Base-by-base conservation (phyloP, 1,140 invertebrate genomes). In the Drosophila subobscura region DNA sequence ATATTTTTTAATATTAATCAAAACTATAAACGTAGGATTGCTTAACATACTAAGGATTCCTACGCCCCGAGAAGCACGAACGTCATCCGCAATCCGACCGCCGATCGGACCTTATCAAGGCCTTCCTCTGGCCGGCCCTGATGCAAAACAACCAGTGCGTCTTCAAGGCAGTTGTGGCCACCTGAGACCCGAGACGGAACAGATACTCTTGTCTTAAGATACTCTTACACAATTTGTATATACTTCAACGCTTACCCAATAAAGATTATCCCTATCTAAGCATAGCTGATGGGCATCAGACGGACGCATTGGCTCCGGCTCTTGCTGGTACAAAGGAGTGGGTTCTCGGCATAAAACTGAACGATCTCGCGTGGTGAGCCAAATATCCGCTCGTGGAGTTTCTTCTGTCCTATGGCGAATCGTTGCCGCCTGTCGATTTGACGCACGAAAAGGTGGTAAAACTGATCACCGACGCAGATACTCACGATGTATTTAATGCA, bases 71-170 rank as follows among this genome's bases (percentile, higher is more conserved):
- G 54, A 93, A 93, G 64, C 94, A 95, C 85, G 93, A 94, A 14
- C 91, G 94, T 3, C 93, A 93, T 83, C 92, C 93, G 37, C 89
- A 92, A 6, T 92, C 93, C 4, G 93, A 94, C 72, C 89, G 93
- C 4, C 92, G 93, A 65, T 94, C 93, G 5, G 93, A 94, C 79
- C 92, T 93, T 8, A 94, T 95, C 67, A 93, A 93, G 65, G 92
- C 93, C 4, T 95, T 94, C 79, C 92, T 95, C 10, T 95, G 94
- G 94, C 94, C 94, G 10, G 94, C 94, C 7, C 91, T 95, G 29
- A 92, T 94, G 91, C 92, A 93, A 71, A 93, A 93, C 23, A 92
- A 92, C 63, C 92, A 91, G 45, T 94, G 93, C 72, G 93, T 94
- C 58, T 94, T 94, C 79, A 93, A 94, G 77, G 94, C 94, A 6